Conservation (phyloP, 2,888 invertebrate species). For the Melanargia galathea region DNA sequence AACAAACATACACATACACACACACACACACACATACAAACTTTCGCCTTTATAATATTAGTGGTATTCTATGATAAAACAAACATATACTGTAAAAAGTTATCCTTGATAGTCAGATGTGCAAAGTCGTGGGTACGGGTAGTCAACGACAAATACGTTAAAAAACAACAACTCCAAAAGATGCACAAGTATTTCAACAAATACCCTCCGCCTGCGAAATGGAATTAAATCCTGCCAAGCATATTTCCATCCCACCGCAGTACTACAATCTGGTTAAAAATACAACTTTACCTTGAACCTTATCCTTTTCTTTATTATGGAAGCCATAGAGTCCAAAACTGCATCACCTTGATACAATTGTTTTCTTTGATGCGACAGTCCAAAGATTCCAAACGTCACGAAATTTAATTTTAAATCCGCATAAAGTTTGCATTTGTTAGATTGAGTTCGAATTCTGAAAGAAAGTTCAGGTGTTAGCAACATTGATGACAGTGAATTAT, state of each 20-base stretch:
- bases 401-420: conserved; percentile 63
- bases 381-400: conserved; percentile 44
- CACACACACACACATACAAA: too few species aligned
- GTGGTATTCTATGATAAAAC: too few species aligned
- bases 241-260: conserved; percentile 34
- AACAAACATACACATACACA: too few species aligned
- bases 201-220: conserved; percentile 26
- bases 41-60: too few species aligned
- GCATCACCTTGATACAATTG: conserved; percentile 1
- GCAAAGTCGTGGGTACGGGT: background rate
- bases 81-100: too few species aligned
- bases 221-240: conserved; percentile 34
- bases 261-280: conserved; percentile 34
- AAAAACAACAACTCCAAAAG: background rate
- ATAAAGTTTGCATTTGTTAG: conserved; percentile 51
- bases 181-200: conserved; percentile 21
- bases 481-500: conserved; percentile 7
- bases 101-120: too few species aligned
- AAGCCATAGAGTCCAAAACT: background rate
- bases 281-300: conserved; percentile 7
- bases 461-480: conserved; percentile 16
- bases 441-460: conserved; percentile 35
- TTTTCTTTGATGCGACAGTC: conserved; percentile 17
- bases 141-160: background rate
- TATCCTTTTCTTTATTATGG: background rate